These are phyloP conservation scores for Pogonocichla stellata DNA, from an alignment of 2,113 vertebrate species.

Conservation along the genomic window DNA sequence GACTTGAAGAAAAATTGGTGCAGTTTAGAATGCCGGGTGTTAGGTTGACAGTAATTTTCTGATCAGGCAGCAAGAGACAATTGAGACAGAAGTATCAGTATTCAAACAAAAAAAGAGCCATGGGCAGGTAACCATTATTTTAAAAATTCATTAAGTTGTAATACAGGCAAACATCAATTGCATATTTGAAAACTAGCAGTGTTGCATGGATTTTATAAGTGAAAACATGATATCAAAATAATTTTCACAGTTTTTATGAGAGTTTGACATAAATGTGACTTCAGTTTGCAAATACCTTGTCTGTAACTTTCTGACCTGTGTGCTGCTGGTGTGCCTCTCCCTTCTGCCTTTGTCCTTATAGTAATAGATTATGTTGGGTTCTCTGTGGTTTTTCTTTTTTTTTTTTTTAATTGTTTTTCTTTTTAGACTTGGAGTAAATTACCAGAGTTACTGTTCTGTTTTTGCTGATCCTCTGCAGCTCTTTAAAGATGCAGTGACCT, in stretches of 20 bases:
- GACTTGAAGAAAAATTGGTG: neutral
- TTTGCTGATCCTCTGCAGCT: conserved; percentile 47
- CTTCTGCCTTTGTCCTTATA: conserved; percentile 57
- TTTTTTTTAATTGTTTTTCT: neutral
- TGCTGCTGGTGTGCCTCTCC: conserved; percentile 58
- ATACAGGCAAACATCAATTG: neutral
- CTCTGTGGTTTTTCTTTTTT: neutral
- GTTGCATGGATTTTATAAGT: neutral
- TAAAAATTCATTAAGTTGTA: neutral
- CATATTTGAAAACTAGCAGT: neutral
- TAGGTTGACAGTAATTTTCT: neutral
- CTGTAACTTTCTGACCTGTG: conserved; percentile 57
- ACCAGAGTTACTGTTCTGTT: conserved; percentile 3
- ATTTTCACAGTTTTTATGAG: neutral
- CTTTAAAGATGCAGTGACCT: conserved; percentile 70
- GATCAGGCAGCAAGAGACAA: neutral
- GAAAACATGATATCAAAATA: neutral
- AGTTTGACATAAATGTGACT: neutral
- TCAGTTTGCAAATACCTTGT: conserved; percentile 62
- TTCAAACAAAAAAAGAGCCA: neutral
- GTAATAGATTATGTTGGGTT: conserved; percentile 51
- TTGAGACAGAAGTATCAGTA: neutral
- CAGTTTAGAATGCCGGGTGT: neutral
- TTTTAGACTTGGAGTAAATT: conserved; percentile 26
- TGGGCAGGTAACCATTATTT: neutral